A percentile compares a stretch with the other conserved stretches of the same genome.
These are phyloP conservation scores for Hermatobates lingyangjiaoensis DNA, from an alignment of 1,140 invertebrate genomes.

Conservation along the genomic window DNA sequence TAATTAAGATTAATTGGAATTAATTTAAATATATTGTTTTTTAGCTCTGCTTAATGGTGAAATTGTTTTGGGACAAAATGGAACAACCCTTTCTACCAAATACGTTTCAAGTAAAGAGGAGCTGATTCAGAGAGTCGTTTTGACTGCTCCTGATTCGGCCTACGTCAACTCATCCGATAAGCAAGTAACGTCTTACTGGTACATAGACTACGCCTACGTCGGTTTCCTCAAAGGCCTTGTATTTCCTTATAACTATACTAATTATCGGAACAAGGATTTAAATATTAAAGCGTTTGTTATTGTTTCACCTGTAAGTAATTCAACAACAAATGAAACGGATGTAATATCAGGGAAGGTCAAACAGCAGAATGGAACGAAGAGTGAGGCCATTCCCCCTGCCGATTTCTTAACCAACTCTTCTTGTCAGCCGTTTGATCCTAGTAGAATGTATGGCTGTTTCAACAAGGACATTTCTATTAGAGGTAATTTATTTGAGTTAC, in stretches of 20 bases:
- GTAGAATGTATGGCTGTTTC: constrained; percentile 55
- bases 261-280: constrained; percentile 31
- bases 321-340: constrained; percentile 9
- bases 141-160: constrained; percentile 35
- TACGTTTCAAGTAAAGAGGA: constrained; percentile 39
- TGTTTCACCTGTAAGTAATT: constrained; percentile 17
- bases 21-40: no score
- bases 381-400: constrained; percentile 12
- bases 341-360: constrained; percentile 9
- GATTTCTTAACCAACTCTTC: constrained; percentile 11
- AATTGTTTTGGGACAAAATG: constrained; percentile 36
- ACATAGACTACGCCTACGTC: constrained; percentile 50
- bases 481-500: no score
- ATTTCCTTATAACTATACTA: constrained; percentile 40
- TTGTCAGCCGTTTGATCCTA: constrained; percentile 30
- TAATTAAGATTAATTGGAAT: no score
- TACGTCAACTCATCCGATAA: constrained; percentile 39
- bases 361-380: constrained; percentile 13
- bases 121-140: constrained; percentile 33
- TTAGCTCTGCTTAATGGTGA: constrained; percentile 42
- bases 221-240: constrained; percentile 37
- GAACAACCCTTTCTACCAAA: constrained; percentile 30
- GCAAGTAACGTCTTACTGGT: constrained; percentile 48
- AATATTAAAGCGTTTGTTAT: constrained; percentile 43
- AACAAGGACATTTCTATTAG: constrained; percentile 17